Evolutionary conservation across 2,797 vertebrate genomes (phyloP).

Genomic region (Selene dorsalis): DNA sequence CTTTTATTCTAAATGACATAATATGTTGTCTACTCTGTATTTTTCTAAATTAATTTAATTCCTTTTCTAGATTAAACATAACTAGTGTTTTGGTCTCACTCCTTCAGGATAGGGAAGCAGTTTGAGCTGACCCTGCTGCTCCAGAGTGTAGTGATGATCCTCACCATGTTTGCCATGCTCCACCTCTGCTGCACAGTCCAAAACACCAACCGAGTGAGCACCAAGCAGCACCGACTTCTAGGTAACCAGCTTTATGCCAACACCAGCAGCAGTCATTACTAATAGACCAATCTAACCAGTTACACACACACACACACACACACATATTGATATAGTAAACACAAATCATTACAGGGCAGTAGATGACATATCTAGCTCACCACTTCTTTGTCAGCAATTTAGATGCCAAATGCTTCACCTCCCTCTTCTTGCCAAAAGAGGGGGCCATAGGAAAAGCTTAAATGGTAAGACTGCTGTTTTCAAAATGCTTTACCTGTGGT

Average conservation of each 20-base stretch:
- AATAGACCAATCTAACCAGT: neutral
- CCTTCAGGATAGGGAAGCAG: slow-evolving; percentile 86
- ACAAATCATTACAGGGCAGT: neutral
- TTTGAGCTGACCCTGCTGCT: slow-evolving; percentile 87
- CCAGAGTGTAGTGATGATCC: slow-evolving; percentile 88
- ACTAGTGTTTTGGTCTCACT: neutral
- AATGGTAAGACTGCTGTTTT: slow-evolving; percentile 3
- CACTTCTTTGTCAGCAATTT: slow-evolving; percentile 33
- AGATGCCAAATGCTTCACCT: slow-evolving; percentile 19
- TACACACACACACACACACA: neutral
- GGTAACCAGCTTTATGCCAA: slow-evolving; percentile 66
- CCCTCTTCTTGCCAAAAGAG: slow-evolving; percentile 74
- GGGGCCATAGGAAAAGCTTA: slow-evolving; percentile 73
- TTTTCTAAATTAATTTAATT: neutral
- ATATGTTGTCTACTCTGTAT: neutral
- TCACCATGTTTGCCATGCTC: slow-evolving; percentile 87
- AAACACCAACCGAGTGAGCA: slow-evolving; percentile 82
- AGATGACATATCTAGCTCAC: neutral
- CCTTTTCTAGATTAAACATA: neutral
- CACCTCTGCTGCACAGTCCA: slow-evolving; percentile 87
- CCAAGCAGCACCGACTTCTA: slow-evolving; percentile 83
- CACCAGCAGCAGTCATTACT: neutral
- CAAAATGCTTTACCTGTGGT: neutral
- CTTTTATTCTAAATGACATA: neutral
- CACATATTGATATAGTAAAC: too few species aligned